phyloP scores from a whole-genome alignment of 2,797 vertebrate species.

The Siniperca undulata region DNA sequence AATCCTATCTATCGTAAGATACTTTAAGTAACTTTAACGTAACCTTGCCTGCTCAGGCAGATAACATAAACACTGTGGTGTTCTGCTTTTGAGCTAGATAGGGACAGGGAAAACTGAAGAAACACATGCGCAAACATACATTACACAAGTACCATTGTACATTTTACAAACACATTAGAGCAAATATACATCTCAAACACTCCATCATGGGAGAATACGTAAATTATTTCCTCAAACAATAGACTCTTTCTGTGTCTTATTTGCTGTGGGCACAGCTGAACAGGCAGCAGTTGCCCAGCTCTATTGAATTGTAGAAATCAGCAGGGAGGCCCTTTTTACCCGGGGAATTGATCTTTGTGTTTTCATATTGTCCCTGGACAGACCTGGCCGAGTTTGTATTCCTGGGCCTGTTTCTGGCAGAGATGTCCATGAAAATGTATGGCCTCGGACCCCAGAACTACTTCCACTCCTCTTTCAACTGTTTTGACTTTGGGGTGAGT shows the following conservation, averaged over 20 bases:
- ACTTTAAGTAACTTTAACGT: neutral
- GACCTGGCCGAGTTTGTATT: slow-evolving; percentile 98
- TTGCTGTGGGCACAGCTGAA: slow-evolving; percentile 37
- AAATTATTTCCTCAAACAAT: slow-evolving; percentile 35
- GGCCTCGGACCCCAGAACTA: slow-evolving; percentile 95
- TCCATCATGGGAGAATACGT: slow-evolving; percentile 13
- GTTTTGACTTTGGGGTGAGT: slow-evolving; percentile 98
- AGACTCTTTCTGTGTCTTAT: slow-evolving; percentile 22
- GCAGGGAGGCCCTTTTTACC: slow-evolving; percentile 23
- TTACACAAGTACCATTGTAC: neutral
- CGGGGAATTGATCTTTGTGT: slow-evolving; percentile 41
- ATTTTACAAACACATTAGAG: slow-evolving; percentile 7
- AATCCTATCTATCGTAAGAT: neutral
- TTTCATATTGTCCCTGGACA: slow-evolving; percentile 66
- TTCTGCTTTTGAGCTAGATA: neutral
- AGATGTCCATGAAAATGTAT: slow-evolving; percentile 99
- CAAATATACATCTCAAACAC: slow-evolving; percentile 5
- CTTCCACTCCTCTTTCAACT: slow-evolving; percentile 98
- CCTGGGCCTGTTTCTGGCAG: slow-evolving; percentile 95
- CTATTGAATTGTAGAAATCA: slow-evolving; percentile 35
- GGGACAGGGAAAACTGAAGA: neutral
- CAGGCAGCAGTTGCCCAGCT: slow-evolving; percentile 7
- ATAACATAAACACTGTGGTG: neutral
- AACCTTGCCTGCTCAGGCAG: too few species aligned
- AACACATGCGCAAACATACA: slow-evolving; percentile 16